A percentile compares a stretch with the other conserved stretches of the same genome.
These are phyloP conservation scores for Drosophila elegans DNA, from an alignment of 1,140 invertebrate genomes.

Conservation along the genomic window DNA sequence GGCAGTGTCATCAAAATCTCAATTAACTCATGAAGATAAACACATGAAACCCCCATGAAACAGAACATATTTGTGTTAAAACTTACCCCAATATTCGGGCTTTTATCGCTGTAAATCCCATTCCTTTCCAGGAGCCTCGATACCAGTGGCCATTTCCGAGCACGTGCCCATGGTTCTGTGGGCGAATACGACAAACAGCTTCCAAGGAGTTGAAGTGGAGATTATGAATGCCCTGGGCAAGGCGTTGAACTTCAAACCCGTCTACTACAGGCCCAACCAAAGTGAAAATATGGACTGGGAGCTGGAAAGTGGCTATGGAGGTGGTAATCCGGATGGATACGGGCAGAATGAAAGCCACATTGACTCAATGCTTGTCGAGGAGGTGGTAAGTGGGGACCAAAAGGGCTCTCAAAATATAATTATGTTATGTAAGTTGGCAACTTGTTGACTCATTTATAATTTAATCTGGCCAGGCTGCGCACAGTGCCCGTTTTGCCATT, in stretches of 20 bases:
- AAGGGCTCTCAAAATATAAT: not conserved
- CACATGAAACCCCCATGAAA: not conserved
- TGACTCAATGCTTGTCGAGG: constrained; percentile 88
- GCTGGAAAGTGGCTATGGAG: constrained; percentile 70
- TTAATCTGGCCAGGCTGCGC: constrained; percentile 64
- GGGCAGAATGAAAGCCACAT: constrained; percentile 40
- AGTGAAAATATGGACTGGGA: constrained; percentile 89
- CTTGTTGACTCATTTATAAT: constrained; percentile 7
- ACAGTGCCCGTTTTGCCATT: constrained; percentile 90
- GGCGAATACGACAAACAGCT: constrained; percentile 84
- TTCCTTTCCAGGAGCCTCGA: constrained; percentile 79
- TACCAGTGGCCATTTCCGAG: constrained; percentile 88
- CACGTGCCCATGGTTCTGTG: constrained; percentile 89
- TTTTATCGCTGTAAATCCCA: constrained; percentile 85
- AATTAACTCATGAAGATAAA: not conserved
- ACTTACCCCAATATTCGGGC: not conserved
- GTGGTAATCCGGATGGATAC: constrained; percentile 86
- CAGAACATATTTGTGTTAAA: not conserved
- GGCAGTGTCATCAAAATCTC: not conserved
- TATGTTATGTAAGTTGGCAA: not conserved
- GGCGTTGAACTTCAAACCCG: constrained; percentile 88
- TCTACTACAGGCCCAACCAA: constrained; percentile 88
- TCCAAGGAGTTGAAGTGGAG: constrained; percentile 88
- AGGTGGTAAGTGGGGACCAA: constrained; percentile 86
- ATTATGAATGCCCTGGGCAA: constrained; percentile 88